phyloP scores from a whole-genome alignment of 2,888 invertebrate species.

The Caenorhabditis afra region DNA sequence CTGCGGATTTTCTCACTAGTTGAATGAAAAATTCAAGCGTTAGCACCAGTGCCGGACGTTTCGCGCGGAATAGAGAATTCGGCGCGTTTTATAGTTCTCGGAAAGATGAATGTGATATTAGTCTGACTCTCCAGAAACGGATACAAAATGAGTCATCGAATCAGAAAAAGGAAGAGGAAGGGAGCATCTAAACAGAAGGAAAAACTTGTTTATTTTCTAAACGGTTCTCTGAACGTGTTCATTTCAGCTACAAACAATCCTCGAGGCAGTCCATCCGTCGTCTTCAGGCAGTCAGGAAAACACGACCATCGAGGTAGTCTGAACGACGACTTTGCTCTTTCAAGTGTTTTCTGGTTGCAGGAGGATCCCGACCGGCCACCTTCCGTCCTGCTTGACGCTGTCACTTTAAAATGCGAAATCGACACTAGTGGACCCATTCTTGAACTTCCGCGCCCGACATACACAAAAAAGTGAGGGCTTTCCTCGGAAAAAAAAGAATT shows the following conservation, averaged over 20 bases:
- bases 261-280: slow-evolving; percentile 77
- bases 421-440: slow-evolving; percentile 72
- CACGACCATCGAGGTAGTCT: slow-evolving; percentile 66
- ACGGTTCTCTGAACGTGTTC: not conserved
- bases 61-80: slow-evolving; percentile 54
- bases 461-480: slow-evolving; percentile 66
- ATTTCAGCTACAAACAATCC: slow-evolving; percentile 78
- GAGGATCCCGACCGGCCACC: slow-evolving; percentile 74
- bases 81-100: slow-evolving; percentile 50
- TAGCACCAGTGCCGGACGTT: slow-evolving; percentile 29
- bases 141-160: slow-evolving; percentile 35
- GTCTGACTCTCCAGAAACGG: slow-evolving; percentile 29
- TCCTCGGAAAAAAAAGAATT: slow-evolving; percentile 13
- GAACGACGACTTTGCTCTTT: slow-evolving; percentile 2
- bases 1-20: slow-evolving; percentile 44
- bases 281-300: slow-evolving; percentile 76
- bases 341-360: slow-evolving; percentile 28
- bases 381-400: slow-evolving; percentile 78
- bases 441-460: slow-evolving; percentile 69
- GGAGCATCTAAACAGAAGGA: not conserved
- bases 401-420: slow-evolving; percentile 71
- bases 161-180: not conserved
- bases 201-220: slow-evolving; percentile 4
- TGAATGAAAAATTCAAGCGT: slow-evolving; percentile 40
- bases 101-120: slow-evolving; percentile 55